phyloP scores from a whole-genome alignment of 2,888 invertebrate species.

The Micoletzkya japonica region DNA sequence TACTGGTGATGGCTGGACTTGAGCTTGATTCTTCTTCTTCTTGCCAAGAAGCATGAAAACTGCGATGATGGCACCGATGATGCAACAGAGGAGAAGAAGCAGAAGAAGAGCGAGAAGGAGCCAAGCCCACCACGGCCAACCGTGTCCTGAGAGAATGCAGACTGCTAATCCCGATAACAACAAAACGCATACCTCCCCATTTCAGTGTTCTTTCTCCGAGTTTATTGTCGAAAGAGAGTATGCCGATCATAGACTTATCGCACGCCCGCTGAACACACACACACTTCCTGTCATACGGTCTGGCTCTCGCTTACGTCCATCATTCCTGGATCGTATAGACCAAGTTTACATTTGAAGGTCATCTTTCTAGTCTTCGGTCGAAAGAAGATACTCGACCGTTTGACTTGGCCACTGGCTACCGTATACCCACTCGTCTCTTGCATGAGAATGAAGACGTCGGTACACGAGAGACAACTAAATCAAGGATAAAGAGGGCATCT shows the following conservation, averaged over 20 bases:
- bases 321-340: not conserved
- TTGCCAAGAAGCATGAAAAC: conserved; percentile 1
- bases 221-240: not conserved
- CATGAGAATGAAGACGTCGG: conserved; percentile 23
- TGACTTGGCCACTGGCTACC: not conserved
- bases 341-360: conserved; percentile 18
- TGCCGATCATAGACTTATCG: not conserved
- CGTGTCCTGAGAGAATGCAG: not conserved
- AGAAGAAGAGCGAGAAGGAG: conserved; percentile 22
- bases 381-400: conserved; percentile 22
- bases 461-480: conserved; percentile 26
- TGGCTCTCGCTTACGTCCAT: conserved; percentile 5
- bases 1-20: no score
- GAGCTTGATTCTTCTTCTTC: no score
- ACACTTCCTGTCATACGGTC: no score
- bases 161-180: not conserved
- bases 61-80: conserved; percentile 8
- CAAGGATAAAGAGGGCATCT: not conserved
- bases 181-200: conserved; percentile 5
- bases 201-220: not conserved
- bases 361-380: conserved; percentile 19
- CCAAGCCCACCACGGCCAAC: conserved; percentile 26
- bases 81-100: conserved; percentile 20
- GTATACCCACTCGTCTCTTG: conserved; percentile 18
- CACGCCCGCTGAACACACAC: conserved; percentile 8